Conservation (phyloP, 1,140 invertebrate genomes). For the Pseudomyrmex gracilis region DNA sequence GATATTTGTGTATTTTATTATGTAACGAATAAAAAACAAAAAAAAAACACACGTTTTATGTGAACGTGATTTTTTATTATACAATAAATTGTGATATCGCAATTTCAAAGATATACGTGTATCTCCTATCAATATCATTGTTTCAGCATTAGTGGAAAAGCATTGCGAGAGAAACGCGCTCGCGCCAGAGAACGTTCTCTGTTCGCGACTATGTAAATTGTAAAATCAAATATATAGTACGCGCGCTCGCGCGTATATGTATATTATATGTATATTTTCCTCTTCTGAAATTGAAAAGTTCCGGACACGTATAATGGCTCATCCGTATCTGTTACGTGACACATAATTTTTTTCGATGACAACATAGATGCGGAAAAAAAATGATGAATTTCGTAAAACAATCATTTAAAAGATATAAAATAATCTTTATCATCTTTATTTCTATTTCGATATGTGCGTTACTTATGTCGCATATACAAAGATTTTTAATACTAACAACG, state of each 20-base stretch:
- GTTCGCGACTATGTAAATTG: slow-evolving; percentile 39
- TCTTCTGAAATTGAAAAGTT: slow-evolving; percentile 25
- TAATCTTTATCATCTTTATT: no score
- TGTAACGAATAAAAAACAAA: no score
- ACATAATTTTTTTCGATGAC: slow-evolving; percentile 33
- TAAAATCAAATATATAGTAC: slow-evolving; percentile 16
- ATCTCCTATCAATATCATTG: not conserved
- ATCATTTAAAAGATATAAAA: no score
- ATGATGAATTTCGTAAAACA: slow-evolving; percentile 12
- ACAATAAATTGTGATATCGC: not conserved
- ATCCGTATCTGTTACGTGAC: slow-evolving; percentile 25
- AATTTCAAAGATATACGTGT: slow-evolving; percentile 8
- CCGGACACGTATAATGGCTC: slow-evolving; percentile 15
- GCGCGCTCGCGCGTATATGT: not conserved
- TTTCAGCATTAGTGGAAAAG: slow-evolving; percentile 39
- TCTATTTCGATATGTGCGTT: no score
- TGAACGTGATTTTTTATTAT: slow-evolving; percentile 9
- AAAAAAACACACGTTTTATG: not conserved
- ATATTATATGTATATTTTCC: not conserved
- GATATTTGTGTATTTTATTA: not conserved
- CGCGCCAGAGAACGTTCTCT: not conserved
- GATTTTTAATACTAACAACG: no score
- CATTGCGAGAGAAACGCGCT: not conserved
- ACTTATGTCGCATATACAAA: no score
- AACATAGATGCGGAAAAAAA: not conserved